A percentile compares a stretch with the other conserved stretches of the same genome.
These are phyloP conservation scores for Gulo gulo DNA, from an alignment of 2,113 vertebrate genomes.

Conservation along the genomic window DNA sequence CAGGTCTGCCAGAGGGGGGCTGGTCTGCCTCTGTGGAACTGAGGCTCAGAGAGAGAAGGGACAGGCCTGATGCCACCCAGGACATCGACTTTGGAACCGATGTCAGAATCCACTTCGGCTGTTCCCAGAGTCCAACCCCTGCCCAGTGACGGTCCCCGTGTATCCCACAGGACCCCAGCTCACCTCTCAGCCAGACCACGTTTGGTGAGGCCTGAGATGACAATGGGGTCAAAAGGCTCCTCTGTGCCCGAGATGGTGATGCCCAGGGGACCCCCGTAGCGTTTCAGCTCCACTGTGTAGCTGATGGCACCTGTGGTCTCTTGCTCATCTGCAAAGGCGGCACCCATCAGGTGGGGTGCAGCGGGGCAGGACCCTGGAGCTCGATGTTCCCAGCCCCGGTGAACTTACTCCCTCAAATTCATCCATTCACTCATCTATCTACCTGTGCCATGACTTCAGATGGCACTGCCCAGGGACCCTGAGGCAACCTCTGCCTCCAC, in stretches of 20 bases:
- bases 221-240: constrained; percentile 97
- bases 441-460: neutral
- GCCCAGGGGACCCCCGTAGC: constrained; percentile 94
- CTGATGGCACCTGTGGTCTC: constrained; percentile 95
- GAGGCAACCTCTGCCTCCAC: neutral
- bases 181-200: constrained; percentile 98
- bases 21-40: neutral
- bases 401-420: neutral
- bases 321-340: constrained; percentile 90
- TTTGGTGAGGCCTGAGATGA: constrained; percentile 96
- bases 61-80: neutral
- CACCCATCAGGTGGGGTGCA: neutral
- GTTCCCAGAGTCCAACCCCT: neutral
- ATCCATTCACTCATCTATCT: neutral
- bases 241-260: constrained; percentile 99
- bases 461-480: neutral
- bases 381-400: rapidly evolving
- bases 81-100: neutral
- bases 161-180: constrained; percentile 17
- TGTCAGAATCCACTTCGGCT: neutral
- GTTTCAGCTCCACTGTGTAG: constrained; percentile 96
- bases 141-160: too few species aligned
- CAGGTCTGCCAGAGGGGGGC: neutral
- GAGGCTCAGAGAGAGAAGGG: neutral
- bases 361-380: neutral